These are phyloP conservation scores for Anolis sagrei DNA, from an alignment of 2,113 vertebrate species.

Conservation along the genomic window DNA sequence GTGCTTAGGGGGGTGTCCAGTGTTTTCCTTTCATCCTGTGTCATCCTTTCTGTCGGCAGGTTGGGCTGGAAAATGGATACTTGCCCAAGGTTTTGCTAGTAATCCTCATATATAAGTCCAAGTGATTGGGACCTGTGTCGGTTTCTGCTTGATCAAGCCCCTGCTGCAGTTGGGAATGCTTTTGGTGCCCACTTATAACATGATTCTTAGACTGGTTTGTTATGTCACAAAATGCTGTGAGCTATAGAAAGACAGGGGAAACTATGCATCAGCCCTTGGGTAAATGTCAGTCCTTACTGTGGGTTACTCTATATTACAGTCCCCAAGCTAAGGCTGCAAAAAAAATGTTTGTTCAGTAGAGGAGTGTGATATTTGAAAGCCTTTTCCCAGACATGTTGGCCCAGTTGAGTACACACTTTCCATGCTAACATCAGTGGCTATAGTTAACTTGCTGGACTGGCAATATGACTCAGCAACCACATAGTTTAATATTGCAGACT, in stretches of 20 bases:
- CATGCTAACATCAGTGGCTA: background rate
- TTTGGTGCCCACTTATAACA: background rate
- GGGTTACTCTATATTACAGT: background rate
- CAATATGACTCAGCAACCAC: background rate
- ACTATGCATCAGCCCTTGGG: background rate
- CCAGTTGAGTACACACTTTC: background rate
- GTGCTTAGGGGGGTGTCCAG: background rate
- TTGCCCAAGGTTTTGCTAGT: background rate
- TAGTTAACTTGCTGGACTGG: background rate
- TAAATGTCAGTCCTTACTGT: background rate
- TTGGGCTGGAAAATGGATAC: background rate
- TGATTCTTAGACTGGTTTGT: background rate
- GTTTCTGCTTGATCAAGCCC: background rate
- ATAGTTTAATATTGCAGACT: background rate
- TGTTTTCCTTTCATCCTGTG: background rate
- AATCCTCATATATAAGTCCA: background rate
- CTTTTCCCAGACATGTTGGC: background rate
- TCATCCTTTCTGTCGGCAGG: background rate
- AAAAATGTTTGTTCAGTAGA: background rate
- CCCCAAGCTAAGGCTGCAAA: background rate
- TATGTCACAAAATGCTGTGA: background rate
- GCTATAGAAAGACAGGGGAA: background rate
- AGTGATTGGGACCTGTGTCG: background rate
- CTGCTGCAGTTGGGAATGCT: background rate
- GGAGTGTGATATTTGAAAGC: background rate